These are phyloP conservation scores for Echinometra lucunter DNA, from an alignment of 53 echinoderm and acorn worm species.

Conservation along the genomic window DNA sequence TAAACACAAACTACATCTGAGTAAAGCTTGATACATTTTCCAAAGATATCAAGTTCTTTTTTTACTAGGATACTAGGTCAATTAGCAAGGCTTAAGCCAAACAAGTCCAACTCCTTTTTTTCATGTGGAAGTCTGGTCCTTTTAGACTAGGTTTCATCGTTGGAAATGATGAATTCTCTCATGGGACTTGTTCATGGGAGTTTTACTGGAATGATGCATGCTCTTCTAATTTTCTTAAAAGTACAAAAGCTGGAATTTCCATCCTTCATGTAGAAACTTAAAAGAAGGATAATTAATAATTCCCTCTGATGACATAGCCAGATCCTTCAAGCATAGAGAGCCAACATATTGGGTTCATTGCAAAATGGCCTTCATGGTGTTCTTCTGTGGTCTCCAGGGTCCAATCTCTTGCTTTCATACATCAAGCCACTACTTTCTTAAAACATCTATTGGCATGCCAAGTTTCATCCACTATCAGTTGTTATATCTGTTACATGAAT, in stretches of 20 bases:
- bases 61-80: background rate
- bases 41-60: background rate
- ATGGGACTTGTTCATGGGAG: background rate
- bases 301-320: background rate
- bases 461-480: constrained; percentile 41
- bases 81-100: background rate
- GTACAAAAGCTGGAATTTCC: background rate
- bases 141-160: background rate
- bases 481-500: constrained; percentile 26
- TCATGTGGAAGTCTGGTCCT: background rate
- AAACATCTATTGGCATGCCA: background rate
- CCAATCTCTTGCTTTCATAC: background rate
- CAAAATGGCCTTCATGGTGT: background rate
- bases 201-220: background rate
- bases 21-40: background rate
- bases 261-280: background rate
- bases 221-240: constrained; percentile 1
- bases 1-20: background rate
- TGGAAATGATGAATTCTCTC: constrained; percentile 17
- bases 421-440: background rate
- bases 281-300: background rate
- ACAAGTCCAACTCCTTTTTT: background rate
- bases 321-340: background rate
- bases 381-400: background rate
- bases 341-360: background rate